These are phyloP conservation scores for Platysternon megacephalum DNA, from an alignment of 2,113 vertebrate genomes.

Conservation along the genomic window DNA sequence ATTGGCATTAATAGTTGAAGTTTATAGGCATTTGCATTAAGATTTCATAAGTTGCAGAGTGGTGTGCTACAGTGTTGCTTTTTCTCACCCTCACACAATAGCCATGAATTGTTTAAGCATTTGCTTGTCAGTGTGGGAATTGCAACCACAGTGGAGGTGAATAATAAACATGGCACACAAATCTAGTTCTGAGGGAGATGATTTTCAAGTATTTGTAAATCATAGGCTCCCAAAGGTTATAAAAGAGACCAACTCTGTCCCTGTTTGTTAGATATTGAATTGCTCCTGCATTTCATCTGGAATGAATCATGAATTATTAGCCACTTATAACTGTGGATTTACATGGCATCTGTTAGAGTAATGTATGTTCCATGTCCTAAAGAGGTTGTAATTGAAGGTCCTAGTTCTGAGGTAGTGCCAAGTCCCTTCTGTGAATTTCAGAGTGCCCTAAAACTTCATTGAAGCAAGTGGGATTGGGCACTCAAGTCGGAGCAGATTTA, in stretches of 20 bases:
- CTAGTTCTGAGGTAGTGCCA: background rate
- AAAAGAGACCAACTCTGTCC: background rate
- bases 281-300: background rate
- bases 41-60: accelerated
- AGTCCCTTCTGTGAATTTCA: accelerated
- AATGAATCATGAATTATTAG: background rate
- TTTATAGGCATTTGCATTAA: accelerated
- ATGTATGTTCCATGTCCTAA: accelerated
- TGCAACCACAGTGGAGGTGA: background rate
- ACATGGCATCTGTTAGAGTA: background rate
- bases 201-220: background rate
- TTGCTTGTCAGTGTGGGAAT: background rate
- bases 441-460: accelerated
- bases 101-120: background rate
- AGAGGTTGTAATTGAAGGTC: background rate
- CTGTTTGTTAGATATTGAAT: background rate
- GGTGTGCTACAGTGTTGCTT: accelerated
- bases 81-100: background rate
- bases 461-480: background rate
- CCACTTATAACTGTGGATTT: background rate
- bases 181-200: background rate
- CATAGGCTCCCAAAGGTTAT: background rate
- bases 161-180: background rate
- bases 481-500: background rate
- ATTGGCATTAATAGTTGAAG: background rate